Base-by-base conservation (phyloP, 2,797 vertebrate genomes). In the Eulemur coronatus region DNA sequence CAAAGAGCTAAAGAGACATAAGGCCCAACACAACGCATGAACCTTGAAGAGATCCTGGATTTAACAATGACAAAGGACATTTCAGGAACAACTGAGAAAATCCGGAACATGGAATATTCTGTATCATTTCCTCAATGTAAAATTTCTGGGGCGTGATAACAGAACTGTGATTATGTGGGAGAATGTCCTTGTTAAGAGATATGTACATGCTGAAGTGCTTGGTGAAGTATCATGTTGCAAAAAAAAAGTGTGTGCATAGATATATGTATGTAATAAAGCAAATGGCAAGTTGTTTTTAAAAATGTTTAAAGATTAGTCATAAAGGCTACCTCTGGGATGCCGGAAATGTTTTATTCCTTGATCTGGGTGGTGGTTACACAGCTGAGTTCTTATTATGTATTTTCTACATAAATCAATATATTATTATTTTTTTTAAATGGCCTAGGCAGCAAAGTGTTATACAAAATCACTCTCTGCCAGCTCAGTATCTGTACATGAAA, bases 311-410 rank as follows among this genome's bases (percentile, higher is more conserved):
- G 35, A 59, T 69, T n/a, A 82, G 26, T 82, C 81, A 75, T 75
- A 78, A 91, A 81, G 7, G 38, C 46, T 48, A 46, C n/a, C 61
- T 82, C 24, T 89, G 59, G 35, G 14, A 81, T 35, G 22, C 41
- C 61, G 18, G 7, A 65, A 69, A 89, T 28, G 5, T 57, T 92
- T 95, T 82, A 70, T 88, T 93, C 92, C 72, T 84, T 96, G 13
- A 73, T 69, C 41, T 63, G 13, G 48, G 41, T 81, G 35, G 26
- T 70, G 12, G 55, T 79, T 79, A 90, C 26, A 93, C 24, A 95
- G 52, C 12, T 96, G 22, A 86, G 46, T 70, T 91, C 38, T 50
- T 81, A 63, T 52, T 89, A 79, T 18, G 5, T 38, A 87, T 65
- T 87, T 72, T 70, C 69, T 75, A 67, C 22, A 2, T n/a, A 76